phyloP scores from a whole-genome alignment of 53 echinoderm and acorn worm species.

The Patiria pectinifera region DNA sequence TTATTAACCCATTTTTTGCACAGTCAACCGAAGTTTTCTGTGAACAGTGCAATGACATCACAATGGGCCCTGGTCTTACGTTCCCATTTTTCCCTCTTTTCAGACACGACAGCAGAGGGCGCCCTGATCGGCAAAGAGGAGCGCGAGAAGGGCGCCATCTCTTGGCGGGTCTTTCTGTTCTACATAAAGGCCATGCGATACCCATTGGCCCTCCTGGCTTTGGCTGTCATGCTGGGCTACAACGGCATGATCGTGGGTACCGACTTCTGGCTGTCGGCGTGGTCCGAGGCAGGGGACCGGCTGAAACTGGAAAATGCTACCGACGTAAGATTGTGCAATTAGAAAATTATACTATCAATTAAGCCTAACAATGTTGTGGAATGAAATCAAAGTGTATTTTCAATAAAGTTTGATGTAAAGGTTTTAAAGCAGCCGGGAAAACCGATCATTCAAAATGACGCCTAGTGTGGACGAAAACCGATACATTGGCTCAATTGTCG shows the following conservation, averaged over 20 bases:
- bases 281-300: slow-evolving; percentile 68
- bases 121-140: slow-evolving; percentile 69
- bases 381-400: no score
- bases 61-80: background rate
- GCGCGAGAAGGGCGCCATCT: slow-evolving; percentile 51
- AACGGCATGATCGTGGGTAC: slow-evolving; percentile 42
- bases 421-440: no score
- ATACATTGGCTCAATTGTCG: no score
- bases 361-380: no score
- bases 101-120: slow-evolving; percentile 21
- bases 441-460: no score
- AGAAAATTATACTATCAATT: no score
- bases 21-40: no score
- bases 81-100: background rate
- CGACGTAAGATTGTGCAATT: slow-evolving; percentile 29
- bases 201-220: slow-evolving; percentile 17
- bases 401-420: no score
- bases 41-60: no score
- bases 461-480: no score
- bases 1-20: no score
- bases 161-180: slow-evolving; percentile 50
- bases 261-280: slow-evolving; percentile 74
- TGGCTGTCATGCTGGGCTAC: slow-evolving; percentile 18
- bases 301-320: slow-evolving; percentile 51
- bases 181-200: slow-evolving; percentile 46